Base-by-base conservation (phyloP, 2,113 vertebrate genomes). In the Irena cyanogastra region DNA sequence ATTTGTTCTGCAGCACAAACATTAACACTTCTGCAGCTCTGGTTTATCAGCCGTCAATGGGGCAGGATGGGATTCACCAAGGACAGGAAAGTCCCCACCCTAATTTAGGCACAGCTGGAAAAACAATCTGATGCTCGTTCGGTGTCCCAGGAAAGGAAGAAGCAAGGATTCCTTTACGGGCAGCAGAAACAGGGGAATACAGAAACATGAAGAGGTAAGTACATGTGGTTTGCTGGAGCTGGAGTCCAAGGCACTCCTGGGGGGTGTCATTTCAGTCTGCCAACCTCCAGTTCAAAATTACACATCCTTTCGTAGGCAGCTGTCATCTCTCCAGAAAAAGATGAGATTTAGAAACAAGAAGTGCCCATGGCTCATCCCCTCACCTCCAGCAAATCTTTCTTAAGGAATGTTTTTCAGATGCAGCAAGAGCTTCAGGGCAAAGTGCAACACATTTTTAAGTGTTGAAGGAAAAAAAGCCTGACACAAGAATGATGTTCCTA, bases 21-120 rank as follows among this genome's bases (percentile, higher is more conserved):
- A 42, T 23, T 15, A 47, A 66, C 26, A 5, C 16, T 82, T 39
- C 23, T 28, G 47, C 56, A 64, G 56, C 44, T 49, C 37, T 7
- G 28, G n/a, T 74, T 74, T 45, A 45, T 60, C 19, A 13, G 54
- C 37, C 24, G 14, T 53, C 45, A 11, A 11, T 0, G 0, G 37
- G 47, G 37, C 31, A 89, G 81, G 39, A 79, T 41, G 75, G 70
- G 63, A 66, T 78, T 50, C 85, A 85, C 52, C 75, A 44, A 56
- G n/a, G 63, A 44, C 72, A 95, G 72, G 59, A 65, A 95, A 45
- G 60, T 89, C 45, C 31, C 89, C 68, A 59, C 83, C 69, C 56
- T 77, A 26, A 61, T 44, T 41, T 31, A 80, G 59, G 31, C 66
- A 57, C 59, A 89, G 80, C 79, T 88, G 90, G 74, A 93, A 81